Percentiles rank a stretch among this genome's conserved stretches.
These are phyloP conservation scores for Danionella cerebrum DNA, from an alignment of 2,113 vertebrate species.

Conservation along the genomic window DNA sequence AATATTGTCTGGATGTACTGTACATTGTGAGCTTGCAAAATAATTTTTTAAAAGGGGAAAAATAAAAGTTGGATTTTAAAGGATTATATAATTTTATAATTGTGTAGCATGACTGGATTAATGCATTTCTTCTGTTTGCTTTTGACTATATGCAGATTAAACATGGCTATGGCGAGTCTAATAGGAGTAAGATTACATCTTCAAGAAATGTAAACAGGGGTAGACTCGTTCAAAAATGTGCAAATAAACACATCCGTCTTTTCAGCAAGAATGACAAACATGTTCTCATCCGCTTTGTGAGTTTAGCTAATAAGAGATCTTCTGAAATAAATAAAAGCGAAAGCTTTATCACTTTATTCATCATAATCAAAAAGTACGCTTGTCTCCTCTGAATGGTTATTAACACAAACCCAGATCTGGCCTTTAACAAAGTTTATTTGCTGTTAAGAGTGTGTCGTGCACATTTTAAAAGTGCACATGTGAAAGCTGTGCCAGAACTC, in stretches of 20 bases:
- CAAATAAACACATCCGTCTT: neutral
- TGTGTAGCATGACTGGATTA: neutral
- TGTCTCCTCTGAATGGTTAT: constrained; percentile 9
- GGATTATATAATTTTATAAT: neutral
- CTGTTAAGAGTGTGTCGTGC: constrained; percentile 36
- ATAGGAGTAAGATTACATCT: neutral
- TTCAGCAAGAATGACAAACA: neutral
- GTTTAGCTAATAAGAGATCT: neutral
- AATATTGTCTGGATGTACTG: too few species aligned
- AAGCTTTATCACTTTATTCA: neutral
- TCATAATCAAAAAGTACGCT: neutral
- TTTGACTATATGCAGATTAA: neutral
- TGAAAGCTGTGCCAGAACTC: constrained; percentile 46
- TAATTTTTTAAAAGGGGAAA: too few species aligned
- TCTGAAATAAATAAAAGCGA: neutral
- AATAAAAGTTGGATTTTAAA: too few species aligned
- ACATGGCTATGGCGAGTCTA: neutral
- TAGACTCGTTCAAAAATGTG: neutral
- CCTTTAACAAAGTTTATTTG: constrained; percentile 29
- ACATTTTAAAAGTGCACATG: constrained; percentile 23
- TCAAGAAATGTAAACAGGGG: neutral
- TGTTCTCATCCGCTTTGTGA: neutral
- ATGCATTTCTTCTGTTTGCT: neutral
- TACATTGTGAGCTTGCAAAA: too few species aligned
- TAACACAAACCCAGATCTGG: neutral